Conservation (phyloP, 2,113 vertebrate genomes). For the Campylomormyrus tamandua region DNA sequence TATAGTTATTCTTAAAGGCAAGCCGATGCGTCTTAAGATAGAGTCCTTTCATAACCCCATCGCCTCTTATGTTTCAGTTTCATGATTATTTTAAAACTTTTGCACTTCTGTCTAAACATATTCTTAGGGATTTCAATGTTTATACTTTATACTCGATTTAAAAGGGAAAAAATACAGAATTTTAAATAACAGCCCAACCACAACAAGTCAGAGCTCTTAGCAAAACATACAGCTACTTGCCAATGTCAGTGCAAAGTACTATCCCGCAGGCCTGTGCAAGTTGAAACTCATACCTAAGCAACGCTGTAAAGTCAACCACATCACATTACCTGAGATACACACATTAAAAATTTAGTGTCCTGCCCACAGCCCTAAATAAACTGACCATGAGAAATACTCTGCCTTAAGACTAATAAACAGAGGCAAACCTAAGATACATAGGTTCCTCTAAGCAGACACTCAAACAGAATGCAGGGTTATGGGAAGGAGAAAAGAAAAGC, state of each 20-base stretch:
- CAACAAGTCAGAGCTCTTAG: neutral
- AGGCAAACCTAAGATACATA: neutral
- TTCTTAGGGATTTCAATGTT: neutral
- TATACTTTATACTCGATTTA: neutral
- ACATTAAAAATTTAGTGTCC: slow-evolving; percentile 2
- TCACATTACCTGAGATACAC: neutral
- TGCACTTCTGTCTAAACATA: neutral
- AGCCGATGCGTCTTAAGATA: neutral
- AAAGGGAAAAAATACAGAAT: neutral
- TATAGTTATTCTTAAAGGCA: slow-evolving; percentile 5
- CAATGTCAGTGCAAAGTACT: neutral
- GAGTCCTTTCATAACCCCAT: neutral
- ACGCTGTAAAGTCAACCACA: no score
- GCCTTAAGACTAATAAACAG: neutral
- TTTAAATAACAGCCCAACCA: neutral
- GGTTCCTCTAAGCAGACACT: neutral
- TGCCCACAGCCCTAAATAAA: neutral
- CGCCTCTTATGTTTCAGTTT: neutral
- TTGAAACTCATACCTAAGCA: neutral
- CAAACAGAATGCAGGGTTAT: neutral
- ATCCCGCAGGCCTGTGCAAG: neutral
- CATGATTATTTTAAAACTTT: neutral
- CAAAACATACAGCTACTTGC: slow-evolving; percentile 1
- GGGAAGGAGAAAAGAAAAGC: neutral
- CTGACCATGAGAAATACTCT: neutral